Evolutionary conservation across 2,888 invertebrate genomes (phyloP).

Genomic region (Hydrotaea cyrtoneurina): DNA sequence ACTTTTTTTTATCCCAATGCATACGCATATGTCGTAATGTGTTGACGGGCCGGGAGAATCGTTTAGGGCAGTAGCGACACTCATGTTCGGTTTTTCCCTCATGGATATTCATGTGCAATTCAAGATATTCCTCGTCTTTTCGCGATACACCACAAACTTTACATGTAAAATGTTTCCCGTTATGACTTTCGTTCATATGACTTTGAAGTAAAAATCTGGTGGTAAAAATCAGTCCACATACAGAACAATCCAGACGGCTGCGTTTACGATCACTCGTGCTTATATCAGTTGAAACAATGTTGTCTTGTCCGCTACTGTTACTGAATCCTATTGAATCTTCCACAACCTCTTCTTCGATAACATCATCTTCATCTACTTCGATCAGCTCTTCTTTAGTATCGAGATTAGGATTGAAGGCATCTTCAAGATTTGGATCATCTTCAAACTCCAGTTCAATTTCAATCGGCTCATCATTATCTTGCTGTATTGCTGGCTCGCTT

Average conservation of each 20-base stretch:
- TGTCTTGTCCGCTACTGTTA: not conserved
- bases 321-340: not conserved
- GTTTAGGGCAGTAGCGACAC: conserved; percentile 78
- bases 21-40: conserved; percentile 78
- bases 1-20: conserved; percentile 79
- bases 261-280: not conserved
- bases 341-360: conserved; percentile 43
- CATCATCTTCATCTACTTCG: conserved; percentile 61
- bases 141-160: conserved; percentile 75
- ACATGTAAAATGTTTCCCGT: conserved; percentile 70
- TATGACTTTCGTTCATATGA: conserved; percentile 74
- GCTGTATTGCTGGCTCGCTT: not conserved
- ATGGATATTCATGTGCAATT: conserved; percentile 78
- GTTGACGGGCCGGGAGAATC: conserved; percentile 76
- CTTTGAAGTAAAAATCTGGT: conserved; percentile 74
- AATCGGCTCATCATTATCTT: conserved; percentile 51
- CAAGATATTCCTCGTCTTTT: conserved; percentile 78
- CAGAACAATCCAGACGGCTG: conserved; percentile 53
- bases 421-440: conserved; percentile 69
- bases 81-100: conserved; percentile 79
- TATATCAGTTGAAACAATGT: not conserved
- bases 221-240: conserved; percentile 71
- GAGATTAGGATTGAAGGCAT: conserved; percentile 68
- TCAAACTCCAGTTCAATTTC: conserved; percentile 51
- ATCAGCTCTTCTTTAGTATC: conserved; percentile 69